Conservation (phyloP, 1,140 invertebrate genomes). For the Microplitis demolitor region DNA sequence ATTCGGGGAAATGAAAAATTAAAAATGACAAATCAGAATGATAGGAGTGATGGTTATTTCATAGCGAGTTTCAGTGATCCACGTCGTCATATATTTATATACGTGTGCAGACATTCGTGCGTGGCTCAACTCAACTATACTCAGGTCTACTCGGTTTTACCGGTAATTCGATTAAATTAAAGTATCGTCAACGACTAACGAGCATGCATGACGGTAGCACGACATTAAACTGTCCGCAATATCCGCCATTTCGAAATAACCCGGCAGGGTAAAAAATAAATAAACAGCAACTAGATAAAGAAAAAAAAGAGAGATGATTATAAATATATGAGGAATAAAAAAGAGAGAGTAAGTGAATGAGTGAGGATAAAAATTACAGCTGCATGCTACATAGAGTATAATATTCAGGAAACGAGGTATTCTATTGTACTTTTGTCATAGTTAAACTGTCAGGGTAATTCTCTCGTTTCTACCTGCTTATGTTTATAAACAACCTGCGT, state of each 20-base stretch:
- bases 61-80: neutral
- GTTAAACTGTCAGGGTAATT: conserved; percentile 61
- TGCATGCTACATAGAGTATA: conserved; percentile 37
- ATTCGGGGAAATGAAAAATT: conserved; percentile 2
- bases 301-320: conserved; percentile 2
- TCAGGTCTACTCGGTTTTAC: neutral
- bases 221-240: conserved; percentile 59
- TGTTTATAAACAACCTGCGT: conserved; percentile 7
- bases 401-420: conserved; percentile 58
- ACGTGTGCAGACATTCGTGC: conserved; percentile 6
- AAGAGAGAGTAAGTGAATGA: conserved; percentile 23
- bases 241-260: conserved; percentile 54
- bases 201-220: conserved; percentile 49
- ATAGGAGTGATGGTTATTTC: neutral
- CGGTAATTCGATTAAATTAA: conserved; percentile 41
- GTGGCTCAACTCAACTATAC: neutral
- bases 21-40: neutral
- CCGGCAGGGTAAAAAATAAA: conserved; percentile 38
- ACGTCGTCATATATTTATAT: neutral
- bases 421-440: conserved; percentile 62
- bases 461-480: conserved; percentile 46
- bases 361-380: conserved; percentile 24
- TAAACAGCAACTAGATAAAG: conserved; percentile 9
- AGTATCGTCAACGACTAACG: conserved; percentile 45
- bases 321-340: conserved; percentile 25